Evolutionary conservation across 2,113 vertebrate species (phyloP).

Genomic region (Eudyptes chrysolophus): DNA sequence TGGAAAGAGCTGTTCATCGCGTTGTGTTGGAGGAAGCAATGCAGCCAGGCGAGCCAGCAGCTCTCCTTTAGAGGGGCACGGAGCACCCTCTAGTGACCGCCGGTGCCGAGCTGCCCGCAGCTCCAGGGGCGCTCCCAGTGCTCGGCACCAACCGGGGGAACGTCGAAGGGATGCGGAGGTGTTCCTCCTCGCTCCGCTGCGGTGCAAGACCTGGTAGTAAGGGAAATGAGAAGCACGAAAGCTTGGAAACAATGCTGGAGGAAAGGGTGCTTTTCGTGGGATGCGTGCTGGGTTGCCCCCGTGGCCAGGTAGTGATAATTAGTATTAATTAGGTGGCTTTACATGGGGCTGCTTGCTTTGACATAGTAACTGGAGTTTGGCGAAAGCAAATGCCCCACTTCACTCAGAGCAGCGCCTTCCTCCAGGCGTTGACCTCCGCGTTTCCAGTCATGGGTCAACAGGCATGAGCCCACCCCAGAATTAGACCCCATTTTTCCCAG

Average conservation of each 20-base stretch:
- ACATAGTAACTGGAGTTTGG: neutral
- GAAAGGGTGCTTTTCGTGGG: neutral
- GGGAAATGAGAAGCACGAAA: neutral
- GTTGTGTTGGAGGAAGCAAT: neutral
- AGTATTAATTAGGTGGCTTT: neutral
- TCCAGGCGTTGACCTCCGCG: accelerated
- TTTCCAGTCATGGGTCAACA: neutral
- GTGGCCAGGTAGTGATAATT: neutral
- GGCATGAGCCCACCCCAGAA: neutral
- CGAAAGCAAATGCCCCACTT: neutral
- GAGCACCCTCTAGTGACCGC: constrained; percentile 75
- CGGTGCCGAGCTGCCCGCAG: neutral
- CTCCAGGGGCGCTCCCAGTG: neutral
- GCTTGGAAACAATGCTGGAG: neutral
- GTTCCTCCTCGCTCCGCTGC: neutral
- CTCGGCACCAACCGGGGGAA: neutral
- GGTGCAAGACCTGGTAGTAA: neutral
- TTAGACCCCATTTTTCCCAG: neutral
- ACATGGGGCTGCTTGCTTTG: neutral
- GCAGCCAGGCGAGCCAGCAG: neutral
- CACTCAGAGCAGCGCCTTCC: neutral
- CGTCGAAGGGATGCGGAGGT: accelerated
- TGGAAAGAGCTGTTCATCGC: neutral
- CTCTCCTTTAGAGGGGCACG: constrained; percentile 20
- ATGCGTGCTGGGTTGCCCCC: accelerated